phyloP scores from a whole-genome alignment of 2,888 invertebrate species.

The Diaprepes abbreviatus region DNA sequence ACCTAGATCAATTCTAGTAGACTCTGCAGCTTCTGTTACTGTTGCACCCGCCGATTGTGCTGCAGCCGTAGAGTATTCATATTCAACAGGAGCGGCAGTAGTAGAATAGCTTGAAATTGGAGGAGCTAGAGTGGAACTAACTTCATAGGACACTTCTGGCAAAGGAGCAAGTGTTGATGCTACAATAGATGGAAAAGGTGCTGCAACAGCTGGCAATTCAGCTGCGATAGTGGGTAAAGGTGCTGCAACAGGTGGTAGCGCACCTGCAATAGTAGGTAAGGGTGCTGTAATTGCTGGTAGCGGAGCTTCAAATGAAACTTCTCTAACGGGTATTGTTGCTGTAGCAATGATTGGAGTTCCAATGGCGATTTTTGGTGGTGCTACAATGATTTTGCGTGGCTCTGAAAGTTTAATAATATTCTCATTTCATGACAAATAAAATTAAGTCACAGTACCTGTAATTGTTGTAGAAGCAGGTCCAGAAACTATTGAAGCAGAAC shows the following conservation, averaged over 20 bases:
- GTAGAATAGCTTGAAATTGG: conserved; percentile 19
- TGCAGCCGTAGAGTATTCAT: conserved; percentile 24
- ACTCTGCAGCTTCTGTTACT: conserved; percentile 1
- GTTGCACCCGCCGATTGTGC: not conserved
- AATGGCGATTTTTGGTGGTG: conserved; percentile 27
- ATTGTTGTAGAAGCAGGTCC: conserved; percentile 64
- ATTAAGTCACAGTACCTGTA: too few relatives aligned
- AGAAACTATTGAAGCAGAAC: conserved; percentile 61
- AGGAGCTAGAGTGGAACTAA: conserved; percentile 26
- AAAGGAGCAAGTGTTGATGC: conserved; percentile 1
- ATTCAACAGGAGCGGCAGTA: conserved; percentile 24
- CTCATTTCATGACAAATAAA: too few relatives aligned
- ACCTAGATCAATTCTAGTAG: conserved; percentile 39
- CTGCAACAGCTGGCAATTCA: conserved; percentile 13
- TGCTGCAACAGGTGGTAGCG: conserved; percentile 13
- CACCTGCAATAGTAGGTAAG: not conserved
- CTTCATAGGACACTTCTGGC: conserved; percentile 9
- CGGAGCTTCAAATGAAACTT: not conserved
- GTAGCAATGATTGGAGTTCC: conserved; percentile 6
- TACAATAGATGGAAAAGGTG: conserved; percentile 8
- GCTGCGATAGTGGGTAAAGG: not conserved
- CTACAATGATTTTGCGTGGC: conserved; percentile 39
- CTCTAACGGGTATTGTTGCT: conserved; percentile 12
- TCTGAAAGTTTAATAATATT: too few relatives aligned
- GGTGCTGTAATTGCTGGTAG: conserved; percentile 14